Percentiles rank a stretch among this genome's conserved stretches.
Conservation (phyloP, 2,888 invertebrate species). For the Drosophila leonis region DNA sequence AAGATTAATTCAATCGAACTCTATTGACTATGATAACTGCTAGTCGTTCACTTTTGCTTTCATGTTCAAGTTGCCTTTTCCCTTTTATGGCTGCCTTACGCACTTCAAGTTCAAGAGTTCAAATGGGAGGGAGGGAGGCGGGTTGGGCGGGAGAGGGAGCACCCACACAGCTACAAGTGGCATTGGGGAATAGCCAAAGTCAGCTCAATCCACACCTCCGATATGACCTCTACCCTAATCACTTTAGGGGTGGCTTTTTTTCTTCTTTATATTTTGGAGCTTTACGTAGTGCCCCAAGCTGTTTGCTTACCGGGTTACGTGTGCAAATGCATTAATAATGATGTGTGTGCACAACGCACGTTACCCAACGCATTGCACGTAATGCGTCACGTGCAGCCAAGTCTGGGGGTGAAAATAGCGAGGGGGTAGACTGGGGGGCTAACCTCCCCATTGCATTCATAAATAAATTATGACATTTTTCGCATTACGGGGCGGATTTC, state of each 20-base stretch:
- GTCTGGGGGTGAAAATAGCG: background rate
- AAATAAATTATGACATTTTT: slow-evolving; percentile 58
- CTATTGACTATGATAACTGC: background rate
- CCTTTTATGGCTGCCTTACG: slow-evolving; percentile 26
- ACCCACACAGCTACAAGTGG: slow-evolving; percentile 61
- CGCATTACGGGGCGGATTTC: slow-evolving; percentile 48
- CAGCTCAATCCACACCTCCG: background rate
- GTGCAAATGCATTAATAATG: slow-evolving; percentile 78
- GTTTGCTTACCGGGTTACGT: slow-evolving; percentile 50
- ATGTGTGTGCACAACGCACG: slow-evolving; percentile 75
- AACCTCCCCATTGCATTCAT: slow-evolving; percentile 37
- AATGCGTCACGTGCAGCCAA: slow-evolving; percentile 72
- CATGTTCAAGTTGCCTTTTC: background rate
- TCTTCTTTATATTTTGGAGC: slow-evolving; percentile 34
- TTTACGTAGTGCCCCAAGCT: slow-evolving; percentile 3
- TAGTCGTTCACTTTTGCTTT: background rate
- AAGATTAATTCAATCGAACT: background rate
- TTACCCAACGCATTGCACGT: slow-evolving; percentile 65
- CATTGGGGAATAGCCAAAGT: slow-evolving; percentile 49
- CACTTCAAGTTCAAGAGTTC: slow-evolving; percentile 59
- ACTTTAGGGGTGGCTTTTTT: slow-evolving; percentile 40
- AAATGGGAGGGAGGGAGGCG: slow-evolving; percentile 25
- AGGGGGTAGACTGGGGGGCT: background rate
- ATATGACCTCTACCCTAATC: slow-evolving; percentile 8
- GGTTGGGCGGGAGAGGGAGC: background rate